Base-by-base conservation (phyloP, 1,140 invertebrate genomes). In the Ceratosolen fusciceps region DNA sequence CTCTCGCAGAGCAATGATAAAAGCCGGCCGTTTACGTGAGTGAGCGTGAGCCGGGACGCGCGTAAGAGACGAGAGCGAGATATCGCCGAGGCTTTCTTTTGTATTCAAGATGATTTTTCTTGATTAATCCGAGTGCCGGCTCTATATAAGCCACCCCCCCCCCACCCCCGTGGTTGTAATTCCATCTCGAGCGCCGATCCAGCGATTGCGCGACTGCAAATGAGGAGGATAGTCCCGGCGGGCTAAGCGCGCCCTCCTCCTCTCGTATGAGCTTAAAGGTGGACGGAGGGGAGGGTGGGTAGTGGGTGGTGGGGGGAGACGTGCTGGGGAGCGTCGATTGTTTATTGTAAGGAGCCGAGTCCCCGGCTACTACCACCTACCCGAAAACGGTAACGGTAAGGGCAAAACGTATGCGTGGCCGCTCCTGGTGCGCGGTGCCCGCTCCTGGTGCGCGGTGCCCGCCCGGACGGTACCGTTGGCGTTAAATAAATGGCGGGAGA, bases 101-200 rank as follows among this genome's bases (percentile, higher is more conserved):
- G 76, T 72, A 78, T 74, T 79, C 71, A 67, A 74, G 70, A 73
- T 74, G 29, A 79, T 74, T 79, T n/a, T 79, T 43, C 70, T 52
- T 65, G 77, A 79, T 79, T 67, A 79, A 79, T 74, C 70, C 62
- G 21, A 14, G 29, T 19, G 16, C 21, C 7, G 49, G 21, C n/a
- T 26, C 8, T 34, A 37, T 21, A 39, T 72, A 71, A 67, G 52
- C 70, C 49, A 62, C 72, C 9, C 14, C 43, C 67, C 43, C 54
- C 12, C 60, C 39, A 49, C 24, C 39, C 16, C 47, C 37, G 43
- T 56, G 37, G 67, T 72, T 78, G 56, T 72, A 78, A 78, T 78
- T 78, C 76, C 52, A 78, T 78, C 43, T 65, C 52, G 39, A 34
- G 68, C 54, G 31, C 65, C 74, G 34, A 70, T 60, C 37, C 68